Evolutionary conservation across 2,888 invertebrate species (phyloP).

Genomic region (Drosophila antonietae): DNA sequence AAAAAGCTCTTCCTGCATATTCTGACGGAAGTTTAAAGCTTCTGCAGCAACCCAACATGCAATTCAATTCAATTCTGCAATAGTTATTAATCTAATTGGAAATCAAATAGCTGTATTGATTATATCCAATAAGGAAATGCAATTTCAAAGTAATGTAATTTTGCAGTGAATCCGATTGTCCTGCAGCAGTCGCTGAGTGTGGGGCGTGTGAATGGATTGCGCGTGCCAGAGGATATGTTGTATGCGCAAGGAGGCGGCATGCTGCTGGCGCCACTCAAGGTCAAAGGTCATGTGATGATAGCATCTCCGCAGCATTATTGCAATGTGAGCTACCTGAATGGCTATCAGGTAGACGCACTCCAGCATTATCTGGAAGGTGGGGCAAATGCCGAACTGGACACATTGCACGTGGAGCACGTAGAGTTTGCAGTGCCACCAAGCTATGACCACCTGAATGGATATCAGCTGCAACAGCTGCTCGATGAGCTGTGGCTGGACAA

Average conservation of each 20-base stretch:
- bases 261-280: constrained; percentile 58
- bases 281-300: constrained; percentile 45
- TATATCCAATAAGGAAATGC: not conserved
- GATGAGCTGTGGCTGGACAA: constrained; percentile 86
- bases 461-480: constrained; percentile 79
- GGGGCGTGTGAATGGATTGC: constrained; percentile 80
- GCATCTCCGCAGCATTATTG: constrained; percentile 31
- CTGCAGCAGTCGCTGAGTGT: constrained; percentile 74
- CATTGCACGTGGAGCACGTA: constrained; percentile 83
- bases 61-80: not conserved
- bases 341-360: constrained; percentile 62
- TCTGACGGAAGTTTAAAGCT: not conserved
- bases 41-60: not conserved
- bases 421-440: constrained; percentile 84
- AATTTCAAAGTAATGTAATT: not conserved
- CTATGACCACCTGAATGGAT: constrained; percentile 84
- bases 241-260: constrained; percentile 74
- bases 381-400: constrained; percentile 20
- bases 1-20: not conserved
- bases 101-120: not conserved
- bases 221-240: constrained; percentile 85
- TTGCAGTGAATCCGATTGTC: constrained; percentile 75
- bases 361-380: constrained; percentile 57
- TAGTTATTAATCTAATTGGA: not conserved
- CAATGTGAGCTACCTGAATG: constrained; percentile 71